phyloP scores from a whole-genome alignment of 2,888 invertebrate genomes.

The Perithous albicinctus region DNA sequence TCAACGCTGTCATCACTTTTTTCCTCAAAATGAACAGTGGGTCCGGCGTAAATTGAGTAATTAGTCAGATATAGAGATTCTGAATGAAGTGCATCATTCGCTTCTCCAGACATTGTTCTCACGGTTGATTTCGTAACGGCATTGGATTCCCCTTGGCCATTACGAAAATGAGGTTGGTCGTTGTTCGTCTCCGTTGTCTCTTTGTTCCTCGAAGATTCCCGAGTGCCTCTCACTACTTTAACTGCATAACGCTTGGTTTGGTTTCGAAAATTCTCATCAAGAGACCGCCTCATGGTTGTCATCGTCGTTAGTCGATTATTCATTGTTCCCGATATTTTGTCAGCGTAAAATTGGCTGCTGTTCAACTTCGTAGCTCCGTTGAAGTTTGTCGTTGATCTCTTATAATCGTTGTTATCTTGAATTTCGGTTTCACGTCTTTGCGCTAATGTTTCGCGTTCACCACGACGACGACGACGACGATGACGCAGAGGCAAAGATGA shows the following conservation, averaged over 20 bases:
- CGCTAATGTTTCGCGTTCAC: constrained; percentile 34
- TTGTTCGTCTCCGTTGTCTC: neutral
- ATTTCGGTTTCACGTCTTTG: constrained; percentile 28
- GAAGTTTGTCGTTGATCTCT: constrained; percentile 30
- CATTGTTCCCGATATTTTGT: constrained; percentile 57
- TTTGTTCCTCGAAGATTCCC: constrained; percentile 26
- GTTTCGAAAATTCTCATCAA: constrained; percentile 29
- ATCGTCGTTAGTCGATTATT: constrained; percentile 40
- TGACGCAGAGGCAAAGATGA: constrained; percentile 4
- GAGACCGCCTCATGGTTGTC: neutral
- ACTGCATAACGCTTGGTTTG: constrained; percentile 27
- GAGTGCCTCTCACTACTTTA: constrained; percentile 22
- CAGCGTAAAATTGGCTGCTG: constrained; percentile 26
- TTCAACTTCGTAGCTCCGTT: neutral
- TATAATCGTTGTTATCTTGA: constrained; percentile 34
- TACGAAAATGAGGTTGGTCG: constrained; percentile 14
- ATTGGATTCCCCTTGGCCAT: constrained; percentile 5
- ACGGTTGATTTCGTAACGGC: constrained; percentile 16
- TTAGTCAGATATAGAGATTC: constrained; percentile 36
- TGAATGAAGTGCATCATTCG: neutral
- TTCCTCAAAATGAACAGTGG: neutral
- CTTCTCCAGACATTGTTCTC: constrained; percentile 31
- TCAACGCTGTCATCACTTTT: neutral
- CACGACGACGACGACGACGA: constrained; percentile 24
- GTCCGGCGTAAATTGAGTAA: constrained; percentile 3